phyloP scores from a whole-genome alignment of 2,797 vertebrate genomes.

The Molossus alvarezi region DNA sequence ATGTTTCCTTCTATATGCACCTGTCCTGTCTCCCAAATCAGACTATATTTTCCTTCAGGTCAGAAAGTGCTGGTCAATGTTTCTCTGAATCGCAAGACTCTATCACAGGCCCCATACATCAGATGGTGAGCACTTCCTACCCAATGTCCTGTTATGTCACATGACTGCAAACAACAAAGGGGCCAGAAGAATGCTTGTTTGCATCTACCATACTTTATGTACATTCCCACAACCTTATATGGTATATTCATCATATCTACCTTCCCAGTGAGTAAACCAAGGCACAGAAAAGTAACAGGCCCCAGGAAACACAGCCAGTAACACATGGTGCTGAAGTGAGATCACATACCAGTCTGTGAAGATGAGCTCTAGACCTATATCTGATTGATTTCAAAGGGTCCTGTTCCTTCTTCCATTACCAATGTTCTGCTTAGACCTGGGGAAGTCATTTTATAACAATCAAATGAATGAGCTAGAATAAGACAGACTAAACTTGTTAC shows the following conservation, averaged over 20 bases:
- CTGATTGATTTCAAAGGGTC: neutral
- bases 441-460: slow-evolving; percentile 37
- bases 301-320: neutral
- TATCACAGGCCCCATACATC: neutral
- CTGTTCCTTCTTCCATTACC: neutral
- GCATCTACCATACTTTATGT: neutral
- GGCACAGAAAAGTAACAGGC: slow-evolving; percentile 9
- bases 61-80: neutral
- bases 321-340: neutral
- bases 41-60: neutral
- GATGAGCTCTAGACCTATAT: neutral
- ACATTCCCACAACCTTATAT: neutral
- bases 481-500: slow-evolving; percentile 64
- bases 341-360: neutral
- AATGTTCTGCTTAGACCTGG: neutral
- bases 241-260: neutral
- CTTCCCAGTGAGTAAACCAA: slow-evolving; percentile 43
- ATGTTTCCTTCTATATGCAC: neutral
- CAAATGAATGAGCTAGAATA: slow-evolving; percentile 48
- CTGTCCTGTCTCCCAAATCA: slow-evolving; percentile 6
- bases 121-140: neutral
- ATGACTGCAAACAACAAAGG: neutral
- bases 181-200: neutral
- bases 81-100: neutral
- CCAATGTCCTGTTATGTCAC: neutral